Conservation (phyloP, 2,888 invertebrate species). For the Antheraea assamensis region DNA sequence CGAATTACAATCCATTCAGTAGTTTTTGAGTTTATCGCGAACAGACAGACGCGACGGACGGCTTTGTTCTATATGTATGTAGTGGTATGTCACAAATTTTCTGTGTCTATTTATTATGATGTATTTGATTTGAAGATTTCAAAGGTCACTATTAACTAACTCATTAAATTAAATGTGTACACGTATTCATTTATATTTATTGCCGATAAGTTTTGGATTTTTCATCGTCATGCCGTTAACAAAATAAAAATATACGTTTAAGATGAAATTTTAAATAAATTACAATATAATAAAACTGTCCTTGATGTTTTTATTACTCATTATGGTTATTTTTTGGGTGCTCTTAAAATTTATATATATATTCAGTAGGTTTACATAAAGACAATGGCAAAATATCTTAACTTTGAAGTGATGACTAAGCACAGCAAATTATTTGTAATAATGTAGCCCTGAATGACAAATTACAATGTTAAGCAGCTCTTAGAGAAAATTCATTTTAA, state of each 20-base stretch:
- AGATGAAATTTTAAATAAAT: too few species aligned
- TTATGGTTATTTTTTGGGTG: neutral
- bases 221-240: too few species aligned
- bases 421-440: conserved; percentile 6
- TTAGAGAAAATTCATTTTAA: conserved; percentile 60
- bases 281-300: neutral
- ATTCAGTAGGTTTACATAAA: neutral
- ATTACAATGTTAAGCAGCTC: conserved; percentile 45
- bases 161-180: neutral
- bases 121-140: neutral
- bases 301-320: neutral
- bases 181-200: neutral
- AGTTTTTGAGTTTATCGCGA: too few species aligned
- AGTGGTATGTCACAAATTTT: neutral
- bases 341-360: neutral
- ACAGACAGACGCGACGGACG: too few species aligned
- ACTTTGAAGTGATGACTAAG: conserved; percentile 8
- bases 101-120: too few species aligned
- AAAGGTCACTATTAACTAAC: neutral
- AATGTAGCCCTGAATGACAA: conserved; percentile 49
- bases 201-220: neutral
- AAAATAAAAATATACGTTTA: too few species aligned
- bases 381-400: neutral
- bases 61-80: too few species aligned
- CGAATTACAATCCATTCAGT: too few species aligned